Evolutionary conservation across 2,113 vertebrate genomes (phyloP).

Genomic region (Kryptolebias marmoratus): DNA sequence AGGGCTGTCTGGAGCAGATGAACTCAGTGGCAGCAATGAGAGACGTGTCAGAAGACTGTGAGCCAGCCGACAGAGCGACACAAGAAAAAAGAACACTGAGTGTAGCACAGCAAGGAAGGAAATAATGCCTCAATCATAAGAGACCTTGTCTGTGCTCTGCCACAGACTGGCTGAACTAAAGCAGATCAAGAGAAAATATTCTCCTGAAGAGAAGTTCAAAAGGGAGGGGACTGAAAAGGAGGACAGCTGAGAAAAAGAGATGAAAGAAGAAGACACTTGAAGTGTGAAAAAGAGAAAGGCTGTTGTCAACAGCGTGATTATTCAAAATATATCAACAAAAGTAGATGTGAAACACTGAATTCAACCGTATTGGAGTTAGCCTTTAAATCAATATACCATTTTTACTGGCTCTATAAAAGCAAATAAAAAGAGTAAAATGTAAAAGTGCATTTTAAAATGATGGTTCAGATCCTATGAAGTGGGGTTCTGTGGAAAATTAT

Average conservation of each 20-base stretch:
- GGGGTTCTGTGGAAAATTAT: too few species aligned
- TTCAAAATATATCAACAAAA: neutral
- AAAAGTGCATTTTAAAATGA: neutral
- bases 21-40: neutral
- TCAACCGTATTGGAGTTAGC: neutral
- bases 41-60: slow-evolving; percentile 1
- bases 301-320: neutral
- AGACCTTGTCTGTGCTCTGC: slow-evolving; percentile 1
- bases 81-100: neutral
- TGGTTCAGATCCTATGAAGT: too few species aligned
- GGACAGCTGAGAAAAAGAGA: neutral
- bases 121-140: neutral
- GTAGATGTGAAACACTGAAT: neutral
- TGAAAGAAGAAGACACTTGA: slow-evolving; percentile 4
- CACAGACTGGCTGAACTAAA: slow-evolving; percentile 7
- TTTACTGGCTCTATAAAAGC: neutral
- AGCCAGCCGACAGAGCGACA: slow-evolving; percentile 8
- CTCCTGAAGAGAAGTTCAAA: slow-evolving; percentile 10
- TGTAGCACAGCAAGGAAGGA: neutral
- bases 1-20: neutral
- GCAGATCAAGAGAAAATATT: neutral
- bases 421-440: neutral
- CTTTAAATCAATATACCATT: neutral
- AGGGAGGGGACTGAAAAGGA: neutral
- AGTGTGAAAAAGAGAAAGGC: neutral